A percentile compares a stretch with the other conserved stretches of the same genome.
Evolutionary conservation across 2,797 vertebrate species (phyloP).

Genomic region (Nothura maculosa): DNA sequence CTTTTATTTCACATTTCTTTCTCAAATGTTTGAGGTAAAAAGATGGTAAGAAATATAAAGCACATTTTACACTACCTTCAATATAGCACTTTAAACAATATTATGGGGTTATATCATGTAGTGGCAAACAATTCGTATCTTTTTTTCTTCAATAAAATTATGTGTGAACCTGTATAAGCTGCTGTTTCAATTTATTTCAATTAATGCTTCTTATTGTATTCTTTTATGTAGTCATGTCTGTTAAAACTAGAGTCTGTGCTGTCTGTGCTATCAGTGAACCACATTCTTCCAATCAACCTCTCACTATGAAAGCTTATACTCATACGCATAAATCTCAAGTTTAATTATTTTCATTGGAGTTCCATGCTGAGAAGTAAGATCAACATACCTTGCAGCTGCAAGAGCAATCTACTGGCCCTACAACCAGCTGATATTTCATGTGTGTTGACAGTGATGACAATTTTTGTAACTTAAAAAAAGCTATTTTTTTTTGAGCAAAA

Average conservation of each 20-base stretch:
- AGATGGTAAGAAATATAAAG: background rate
- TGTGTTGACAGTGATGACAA: background rate
- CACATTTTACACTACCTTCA: background rate
- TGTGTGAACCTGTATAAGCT: fast-evolving
- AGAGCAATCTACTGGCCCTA: background rate
- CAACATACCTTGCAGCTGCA: background rate
- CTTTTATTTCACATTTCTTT: background rate
- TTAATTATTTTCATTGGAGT: background rate
- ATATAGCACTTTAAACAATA: background rate
- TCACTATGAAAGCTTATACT: background rate
- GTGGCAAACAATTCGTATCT: fast-evolving
- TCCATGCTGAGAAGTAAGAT: background rate
- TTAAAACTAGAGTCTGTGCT: background rate
- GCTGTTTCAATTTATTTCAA: background rate
- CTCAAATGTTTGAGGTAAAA: background rate
- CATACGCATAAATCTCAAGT: background rate
- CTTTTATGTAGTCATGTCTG: background rate
- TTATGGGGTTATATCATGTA: background rate
- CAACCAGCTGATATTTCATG: background rate
- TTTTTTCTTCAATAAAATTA: background rate
- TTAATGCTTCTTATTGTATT: background rate
- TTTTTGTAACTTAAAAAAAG: background rate
- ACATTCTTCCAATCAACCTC: background rate
- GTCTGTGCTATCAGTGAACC: background rate
- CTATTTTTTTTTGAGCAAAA: background rate